These are phyloP conservation scores for Automeris io DNA, from an alignment of 2,888 invertebrate genomes.

Conservation along the genomic window DNA sequence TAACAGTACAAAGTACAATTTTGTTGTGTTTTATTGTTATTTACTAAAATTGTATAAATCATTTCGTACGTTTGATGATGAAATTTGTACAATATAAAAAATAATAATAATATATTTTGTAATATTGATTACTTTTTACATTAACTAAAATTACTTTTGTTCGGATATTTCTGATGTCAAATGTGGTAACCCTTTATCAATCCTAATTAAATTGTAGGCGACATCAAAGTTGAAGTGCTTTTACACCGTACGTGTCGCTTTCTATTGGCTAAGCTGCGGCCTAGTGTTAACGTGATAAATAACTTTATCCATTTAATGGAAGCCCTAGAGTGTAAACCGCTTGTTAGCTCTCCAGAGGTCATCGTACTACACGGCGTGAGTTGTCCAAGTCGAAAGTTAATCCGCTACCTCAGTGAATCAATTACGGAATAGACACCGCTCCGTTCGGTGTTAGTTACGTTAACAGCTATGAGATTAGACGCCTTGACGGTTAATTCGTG, in stretches of 20 bases:
- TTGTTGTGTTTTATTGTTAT: no score
- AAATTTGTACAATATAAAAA: no score
- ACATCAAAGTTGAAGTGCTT: constrained; percentile 26
- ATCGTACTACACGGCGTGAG: constrained; percentile 41
- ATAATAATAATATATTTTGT: no score
- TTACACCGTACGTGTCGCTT: constrained; percentile 31
- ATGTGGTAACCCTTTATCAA: not conserved
- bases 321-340: constrained; percentile 51
- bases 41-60: no score
- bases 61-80: no score
- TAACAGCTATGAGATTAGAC: constrained; percentile 57
- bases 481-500: constrained; percentile 35
- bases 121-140: no score
- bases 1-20: no score
- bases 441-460: constrained; percentile 43
- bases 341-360: constrained; percentile 46
- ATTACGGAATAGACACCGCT: constrained; percentile 45
- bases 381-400: constrained; percentile 47
- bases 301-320: constrained; percentile 64
- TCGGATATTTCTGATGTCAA: no score
- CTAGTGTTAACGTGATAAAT: constrained; percentile 46
- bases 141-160: no score
- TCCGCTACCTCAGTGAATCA: constrained; percentile 55
- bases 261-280: constrained; percentile 30
- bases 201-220: not conserved